A percentile compares a stretch with the other conserved stretches of the same genome.
These are phyloP conservation scores for Meles meles DNA, from an alignment of 2,113 vertebrate species.

Conservation along the genomic window DNA sequence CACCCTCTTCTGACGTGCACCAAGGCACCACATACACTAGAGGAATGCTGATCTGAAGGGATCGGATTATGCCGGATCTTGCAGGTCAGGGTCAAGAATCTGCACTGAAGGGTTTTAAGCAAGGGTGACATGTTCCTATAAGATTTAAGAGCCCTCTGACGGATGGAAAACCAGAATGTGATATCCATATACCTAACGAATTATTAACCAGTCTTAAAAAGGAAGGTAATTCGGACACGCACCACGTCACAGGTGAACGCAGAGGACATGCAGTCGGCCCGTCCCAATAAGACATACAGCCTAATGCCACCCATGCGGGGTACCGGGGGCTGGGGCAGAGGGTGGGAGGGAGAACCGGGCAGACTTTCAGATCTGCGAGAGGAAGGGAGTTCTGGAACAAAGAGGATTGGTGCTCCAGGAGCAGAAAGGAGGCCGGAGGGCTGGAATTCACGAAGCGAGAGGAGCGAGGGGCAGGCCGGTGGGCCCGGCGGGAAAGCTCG, in stretches of 20 bases:
- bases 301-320: too few relatives aligned
- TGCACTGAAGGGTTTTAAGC: neutral
- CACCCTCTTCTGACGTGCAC: too few relatives aligned
- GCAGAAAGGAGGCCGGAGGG: neutral
- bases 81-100: too few relatives aligned
- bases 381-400: neutral
- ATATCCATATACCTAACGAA: too few relatives aligned
- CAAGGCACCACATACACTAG: too few relatives aligned
- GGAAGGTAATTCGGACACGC: neutral
- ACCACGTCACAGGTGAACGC: neutral
- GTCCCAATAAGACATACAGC: neutral
- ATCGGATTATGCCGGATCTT: neutral
- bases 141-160: neutral
- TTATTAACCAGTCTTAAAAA: neutral
- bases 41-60: too few relatives aligned
- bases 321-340: rapidly evolving
- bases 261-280: neutral
- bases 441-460: neutral
- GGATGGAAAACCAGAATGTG: neutral
- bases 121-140: neutral
- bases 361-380: neutral
- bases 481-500: neutral
- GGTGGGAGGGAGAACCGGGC: too few relatives aligned
- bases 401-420: neutral
- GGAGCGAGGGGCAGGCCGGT: too few relatives aligned